A percentile compares a stretch with the other conserved stretches of the same genome.
Conservation (phyloP, 2,888 invertebrate species). For the Pammene fasciana region DNA sequence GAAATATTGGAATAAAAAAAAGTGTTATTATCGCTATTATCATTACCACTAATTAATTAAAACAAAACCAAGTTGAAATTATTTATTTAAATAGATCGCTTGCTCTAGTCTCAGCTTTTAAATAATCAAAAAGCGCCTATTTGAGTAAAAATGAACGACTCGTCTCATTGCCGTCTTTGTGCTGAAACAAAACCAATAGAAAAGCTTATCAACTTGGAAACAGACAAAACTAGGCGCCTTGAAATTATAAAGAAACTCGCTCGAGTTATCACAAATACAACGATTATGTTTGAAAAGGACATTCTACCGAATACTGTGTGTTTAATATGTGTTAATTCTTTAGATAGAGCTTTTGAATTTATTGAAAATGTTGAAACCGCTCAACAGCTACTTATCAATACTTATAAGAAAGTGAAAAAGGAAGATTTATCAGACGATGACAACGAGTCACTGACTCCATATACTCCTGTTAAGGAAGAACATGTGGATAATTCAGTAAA, state of each 20-base stretch:
- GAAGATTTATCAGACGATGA: conserved; percentile 44
- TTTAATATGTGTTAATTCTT: conserved; percentile 56
- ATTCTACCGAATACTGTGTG: conserved; percentile 63
- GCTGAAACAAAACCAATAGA: conserved; percentile 57
- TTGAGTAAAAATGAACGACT: conserved; percentile 11
- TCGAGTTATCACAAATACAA: conserved; percentile 56
- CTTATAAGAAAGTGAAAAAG: conserved; percentile 53
- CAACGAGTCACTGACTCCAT: conserved; percentile 9
- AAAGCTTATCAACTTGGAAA: conserved; percentile 56
- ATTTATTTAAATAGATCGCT: too few species aligned
- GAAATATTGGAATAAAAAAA: not conserved
- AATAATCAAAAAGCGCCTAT: not conserved
- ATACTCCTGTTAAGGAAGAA: conserved; percentile 46
- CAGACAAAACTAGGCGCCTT: conserved; percentile 49
- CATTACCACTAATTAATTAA: too few species aligned
- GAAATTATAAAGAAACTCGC: conserved; percentile 57
- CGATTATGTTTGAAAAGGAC: conserved; percentile 50
- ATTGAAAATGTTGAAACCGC: conserved; percentile 60
- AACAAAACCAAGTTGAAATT: conserved; percentile 20
- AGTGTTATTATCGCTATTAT: not conserved
- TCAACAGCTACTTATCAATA: conserved; percentile 50
- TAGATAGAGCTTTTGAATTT: conserved; percentile 63
- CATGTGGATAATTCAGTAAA: not conserved
- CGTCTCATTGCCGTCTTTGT: conserved; percentile 52
- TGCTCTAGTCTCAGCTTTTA: too few species aligned